Evolutionary conservation across 2,888 invertebrate species (phyloP).

Genomic region (Drosophila robusta): DNA sequence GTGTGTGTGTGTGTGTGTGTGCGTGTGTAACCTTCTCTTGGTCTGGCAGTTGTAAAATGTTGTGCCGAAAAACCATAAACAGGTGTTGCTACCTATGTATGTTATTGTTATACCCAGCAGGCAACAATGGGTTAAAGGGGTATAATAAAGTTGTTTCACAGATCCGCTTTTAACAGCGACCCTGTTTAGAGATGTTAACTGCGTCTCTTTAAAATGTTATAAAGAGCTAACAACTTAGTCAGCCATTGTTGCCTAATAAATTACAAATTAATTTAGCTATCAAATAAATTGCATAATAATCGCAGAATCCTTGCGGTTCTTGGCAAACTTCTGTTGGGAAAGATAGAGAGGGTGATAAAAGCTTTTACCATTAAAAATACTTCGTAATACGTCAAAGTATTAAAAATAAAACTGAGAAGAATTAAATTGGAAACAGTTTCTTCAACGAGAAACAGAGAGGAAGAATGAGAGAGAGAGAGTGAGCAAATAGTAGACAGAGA

Average conservation of each 20-base stretch:
- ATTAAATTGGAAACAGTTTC: too few relatives aligned
- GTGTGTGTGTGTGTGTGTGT: conserved; percentile 22
- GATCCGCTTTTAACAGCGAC: conserved; percentile 3
- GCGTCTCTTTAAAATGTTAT: conserved; percentile 7
- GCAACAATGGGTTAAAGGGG: conserved; percentile 28
- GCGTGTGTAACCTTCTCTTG: conserved; percentile 33
- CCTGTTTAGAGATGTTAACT: conserved; percentile 7
- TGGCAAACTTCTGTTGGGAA: too few relatives aligned
- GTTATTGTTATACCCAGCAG: conserved; percentile 45
- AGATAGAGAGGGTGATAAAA: background rate
- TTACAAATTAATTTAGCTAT: background rate
- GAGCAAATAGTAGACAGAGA: too few relatives aligned
- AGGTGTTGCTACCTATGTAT: conserved; percentile 66
- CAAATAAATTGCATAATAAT: background rate
- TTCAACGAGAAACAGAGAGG: too few relatives aligned
- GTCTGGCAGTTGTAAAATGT: conserved; percentile 73
- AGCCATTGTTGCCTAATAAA: background rate
- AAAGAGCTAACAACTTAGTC: conserved; percentile 8
- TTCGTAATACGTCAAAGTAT: too few relatives aligned
- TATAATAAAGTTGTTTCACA: conserved; percentile 32
- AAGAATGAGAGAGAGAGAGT: too few relatives aligned
- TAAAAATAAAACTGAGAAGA: too few relatives aligned
- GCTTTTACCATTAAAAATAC: too few relatives aligned
- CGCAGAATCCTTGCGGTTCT: background rate
- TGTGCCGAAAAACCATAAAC: conserved; percentile 77